Base-by-base conservation (phyloP, 2,113 vertebrate genomes). In the Phyllostomus hastatus region DNA sequence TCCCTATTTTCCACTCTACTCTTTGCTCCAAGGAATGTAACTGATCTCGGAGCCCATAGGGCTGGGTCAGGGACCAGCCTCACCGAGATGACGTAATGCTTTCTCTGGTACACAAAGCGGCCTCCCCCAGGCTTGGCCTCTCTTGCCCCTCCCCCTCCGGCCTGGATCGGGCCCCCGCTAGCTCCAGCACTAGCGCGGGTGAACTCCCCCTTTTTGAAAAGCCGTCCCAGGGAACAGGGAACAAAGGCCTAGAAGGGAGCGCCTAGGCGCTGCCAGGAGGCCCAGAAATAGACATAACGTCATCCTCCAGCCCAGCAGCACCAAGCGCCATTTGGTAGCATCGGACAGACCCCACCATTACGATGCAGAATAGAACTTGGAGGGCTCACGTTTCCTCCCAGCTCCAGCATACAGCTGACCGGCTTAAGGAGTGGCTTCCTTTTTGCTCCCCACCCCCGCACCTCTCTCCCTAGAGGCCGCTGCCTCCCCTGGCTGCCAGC, bases 211-310 rank as follows among this genome's bases (percentile, higher is more conserved):
- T 78, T 46, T 96, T 92, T 82, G 88, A 97, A 96, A 96, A 96
- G 80, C 81, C 54, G 67, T 94, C 69, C 85, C 87, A 24, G 85
- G 88, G 72, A 88, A 52, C 15, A 31, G 46, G 75, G 75, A 97
- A 97, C 97, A 95, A 97, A 97, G 91, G 91, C 90, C 88, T 38
- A 26, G 52, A 69, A 82, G 97, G 88, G 76, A 90, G 96, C 79
- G 94, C 70, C 85, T 35, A 61, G 96, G 96, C 97, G 72, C 98
- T 96, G 97, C 96, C 88, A 96, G 96, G 95, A 96, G 91, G 94
- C 96, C 97, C 87, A 91, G 97, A 97, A 97, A 98, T 96, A 98
- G 98, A 97, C 98, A 98, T 98, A 97, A 98, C 98, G 98, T 98
- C 98, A 98, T 98, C 95, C 91, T 79, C 70, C 41, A 48, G 78